phyloP scores from a whole-genome alignment of 2,113 vertebrate species.

The Megaceryle maxima region DNA sequence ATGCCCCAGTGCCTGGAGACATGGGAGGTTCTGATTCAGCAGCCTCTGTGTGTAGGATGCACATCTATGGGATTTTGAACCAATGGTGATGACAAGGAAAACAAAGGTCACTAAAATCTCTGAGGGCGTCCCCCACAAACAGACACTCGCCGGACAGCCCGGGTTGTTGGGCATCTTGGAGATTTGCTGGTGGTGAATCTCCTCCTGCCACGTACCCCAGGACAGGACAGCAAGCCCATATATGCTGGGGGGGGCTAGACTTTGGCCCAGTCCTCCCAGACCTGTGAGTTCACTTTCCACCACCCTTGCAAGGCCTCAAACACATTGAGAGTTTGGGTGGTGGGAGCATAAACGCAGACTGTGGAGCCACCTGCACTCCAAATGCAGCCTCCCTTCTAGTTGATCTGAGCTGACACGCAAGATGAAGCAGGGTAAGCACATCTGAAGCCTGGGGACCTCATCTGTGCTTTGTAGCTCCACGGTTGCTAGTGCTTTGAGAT shows the following conservation, averaged over 20 bases:
- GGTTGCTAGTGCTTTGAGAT: background rate
- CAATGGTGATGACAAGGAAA: background rate
- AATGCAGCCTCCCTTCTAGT: background rate
- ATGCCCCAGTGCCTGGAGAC: background rate
- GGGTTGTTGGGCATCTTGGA: background rate
- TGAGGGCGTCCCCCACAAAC: background rate
- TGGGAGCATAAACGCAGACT: background rate
- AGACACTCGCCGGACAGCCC: background rate
- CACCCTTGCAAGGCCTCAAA: background rate
- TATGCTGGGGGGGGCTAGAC: background rate
- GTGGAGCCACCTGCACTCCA: background rate
- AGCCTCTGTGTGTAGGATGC: background rate
- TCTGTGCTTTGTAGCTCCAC: background rate
- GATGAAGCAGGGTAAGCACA: background rate
- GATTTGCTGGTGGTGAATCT: background rate
- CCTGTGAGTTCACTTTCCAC: background rate
- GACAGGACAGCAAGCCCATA: background rate
- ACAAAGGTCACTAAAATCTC: background rate
- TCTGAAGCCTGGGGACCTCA: background rate
- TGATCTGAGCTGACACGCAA: background rate
- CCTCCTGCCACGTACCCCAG: background rate
- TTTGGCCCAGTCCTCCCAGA: background rate
- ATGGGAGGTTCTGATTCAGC: background rate
- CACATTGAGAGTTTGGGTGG: background rate
- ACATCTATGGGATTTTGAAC: background rate